Evolutionary conservation across 1,140 invertebrate genomes (phyloP).

Genomic region (Bathynomus jamesi): DNA sequence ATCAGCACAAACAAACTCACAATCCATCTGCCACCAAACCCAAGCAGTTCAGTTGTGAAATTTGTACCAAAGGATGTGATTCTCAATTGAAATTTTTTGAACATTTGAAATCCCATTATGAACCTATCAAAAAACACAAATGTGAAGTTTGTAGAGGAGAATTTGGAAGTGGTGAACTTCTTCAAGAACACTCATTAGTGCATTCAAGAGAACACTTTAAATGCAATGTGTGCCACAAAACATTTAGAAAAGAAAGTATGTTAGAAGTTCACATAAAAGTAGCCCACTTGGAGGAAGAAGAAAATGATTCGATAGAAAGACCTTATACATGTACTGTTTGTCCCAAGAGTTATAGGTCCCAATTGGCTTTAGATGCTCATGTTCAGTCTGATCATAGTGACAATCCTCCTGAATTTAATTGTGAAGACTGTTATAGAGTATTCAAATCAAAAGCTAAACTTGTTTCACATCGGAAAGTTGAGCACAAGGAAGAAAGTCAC

Average conservation of each 20-base stretch:
- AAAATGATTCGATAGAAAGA: slow-evolving; percentile 14
- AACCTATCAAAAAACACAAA: slow-evolving; percentile 41
- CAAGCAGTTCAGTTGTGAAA: slow-evolving; percentile 49
- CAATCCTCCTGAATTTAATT: slow-evolving; percentile 28
- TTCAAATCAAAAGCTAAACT: slow-evolving; percentile 39
- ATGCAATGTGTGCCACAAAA: slow-evolving; percentile 55
- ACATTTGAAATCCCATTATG: slow-evolving; percentile 69
- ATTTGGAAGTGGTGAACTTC: slow-evolving; percentile 24
- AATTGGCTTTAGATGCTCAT: slow-evolving; percentile 14
- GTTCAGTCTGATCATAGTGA: slow-evolving; percentile 12
- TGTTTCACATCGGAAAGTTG: slow-evolving; percentile 39
- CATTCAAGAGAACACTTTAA: slow-evolving; percentile 39
- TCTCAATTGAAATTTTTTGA: slow-evolving; percentile 70
- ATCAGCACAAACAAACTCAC: slow-evolving; percentile 38
- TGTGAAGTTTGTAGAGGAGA: slow-evolving; percentile 30
- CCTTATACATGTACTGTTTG: slow-evolving; percentile 10
- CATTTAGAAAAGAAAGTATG: slow-evolving; percentile 57
- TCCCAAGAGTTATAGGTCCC: slow-evolving; percentile 12
- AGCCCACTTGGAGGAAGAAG: slow-evolving; percentile 36
- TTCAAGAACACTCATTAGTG: slow-evolving; percentile 26
- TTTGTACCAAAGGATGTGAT: slow-evolving; percentile 55
- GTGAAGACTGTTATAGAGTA: slow-evolving; percentile 41
- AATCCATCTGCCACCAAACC: slow-evolving; percentile 18
- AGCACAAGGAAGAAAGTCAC: slow-evolving; percentile 36
- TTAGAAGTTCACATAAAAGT: slow-evolving; percentile 52